Evolutionary conservation across 2,113 vertebrate species (phyloP).

Genomic region (Corapipo altera): DNA sequence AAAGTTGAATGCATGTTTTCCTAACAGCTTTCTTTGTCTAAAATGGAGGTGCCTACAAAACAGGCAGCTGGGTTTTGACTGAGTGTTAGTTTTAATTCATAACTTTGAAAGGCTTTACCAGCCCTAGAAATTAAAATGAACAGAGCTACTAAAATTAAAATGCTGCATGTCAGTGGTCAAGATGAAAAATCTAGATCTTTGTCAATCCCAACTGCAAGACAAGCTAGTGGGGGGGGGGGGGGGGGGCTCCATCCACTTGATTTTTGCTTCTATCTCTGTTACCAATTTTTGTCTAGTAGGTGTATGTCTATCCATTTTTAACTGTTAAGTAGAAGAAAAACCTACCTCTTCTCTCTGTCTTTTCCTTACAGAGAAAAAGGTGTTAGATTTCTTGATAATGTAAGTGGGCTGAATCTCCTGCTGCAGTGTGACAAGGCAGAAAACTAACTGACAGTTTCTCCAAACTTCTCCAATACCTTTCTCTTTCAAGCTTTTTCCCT

Average conservation of each 20-base stretch:
- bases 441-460: background rate
- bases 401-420: slow-evolving; percentile 20
- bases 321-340: slow-evolving; percentile 16
- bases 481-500: background rate
- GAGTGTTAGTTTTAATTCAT: background rate
- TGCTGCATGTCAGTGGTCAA: background rate
- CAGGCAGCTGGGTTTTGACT: background rate
- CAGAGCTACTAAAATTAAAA: background rate
- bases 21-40: background rate
- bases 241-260: background rate
- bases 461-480: background rate
- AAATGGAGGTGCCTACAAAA: background rate
- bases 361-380: background rate
- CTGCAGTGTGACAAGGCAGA: background rate
- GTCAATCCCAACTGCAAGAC: background rate
- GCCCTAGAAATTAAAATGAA: background rate
- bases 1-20: background rate
- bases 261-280: background rate
- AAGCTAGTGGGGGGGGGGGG: background rate
- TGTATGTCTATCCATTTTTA: slow-evolving; percentile 15
- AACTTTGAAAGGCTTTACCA: background rate
- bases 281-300: background rate
- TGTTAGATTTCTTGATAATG: background rate
- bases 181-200: background rate
- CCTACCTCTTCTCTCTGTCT: background rate